Base-by-base conservation (phyloP, 1,140 invertebrate genomes). In the Samia ricini region DNA sequence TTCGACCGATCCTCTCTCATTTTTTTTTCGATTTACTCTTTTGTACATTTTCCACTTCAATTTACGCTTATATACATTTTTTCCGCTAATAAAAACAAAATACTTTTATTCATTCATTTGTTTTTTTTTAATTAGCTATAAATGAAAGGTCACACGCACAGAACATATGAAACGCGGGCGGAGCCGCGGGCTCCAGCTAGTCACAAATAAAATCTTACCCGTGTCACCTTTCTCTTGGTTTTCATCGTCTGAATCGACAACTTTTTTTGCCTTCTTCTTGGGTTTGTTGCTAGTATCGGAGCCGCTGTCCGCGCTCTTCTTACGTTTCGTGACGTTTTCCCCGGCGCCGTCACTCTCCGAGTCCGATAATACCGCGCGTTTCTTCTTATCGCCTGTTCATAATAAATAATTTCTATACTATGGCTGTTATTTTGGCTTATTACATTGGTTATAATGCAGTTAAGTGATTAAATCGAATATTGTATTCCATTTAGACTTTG, bases 341-440 rank as follows among this genome's bases (percentile, higher is more conserved):
- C 24, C 60, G 24, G 63, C 79, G n/a, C 58, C 79, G 51, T 89
- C 79, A 60, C 92, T 92, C 23, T 93, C 91, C 0, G 91, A 92
- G 64, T 93, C 91, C 6, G 90, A 91, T 24, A 92, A 71, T 0
- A 92, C 83, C 12, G 82, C 85, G 42, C 68, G 82, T 74, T 88
- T 92, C 83, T 89, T 92, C 82, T 89, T 89, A 0, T 68, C 87
- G 56, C 71, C 91, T 91, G 22, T 57, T 72, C 66, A 50, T 15
- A 26, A 26, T 26, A 4, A 26, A 3, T 26, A 4, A 26, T 26
- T 3, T 26, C 8, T 26, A 26, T 49, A 2, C 12, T 49, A 49
- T 15, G 19, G 48, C 4, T 49, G 12, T 49, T 49, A 49, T n/a
- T n/a, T n/a, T 2, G 15, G 12, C 48, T 49, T n/a, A 49, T 4